These are phyloP conservation scores for Pseudomyrmex concolor DNA, from an alignment of 1,140 invertebrate species.

Conservation along the genomic window DNA sequence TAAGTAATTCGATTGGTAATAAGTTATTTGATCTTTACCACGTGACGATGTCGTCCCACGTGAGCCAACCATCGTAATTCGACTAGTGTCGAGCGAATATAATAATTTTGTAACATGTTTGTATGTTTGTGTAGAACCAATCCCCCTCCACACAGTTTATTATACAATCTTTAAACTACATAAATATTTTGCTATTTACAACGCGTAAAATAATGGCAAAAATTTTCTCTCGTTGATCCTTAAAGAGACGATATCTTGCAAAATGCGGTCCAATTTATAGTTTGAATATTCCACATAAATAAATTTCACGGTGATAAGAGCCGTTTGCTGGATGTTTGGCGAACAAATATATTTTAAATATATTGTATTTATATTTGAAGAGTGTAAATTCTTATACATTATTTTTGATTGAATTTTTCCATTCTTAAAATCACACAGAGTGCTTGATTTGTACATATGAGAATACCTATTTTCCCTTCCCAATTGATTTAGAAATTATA, in stretches of 20 bases:
- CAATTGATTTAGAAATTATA: too few relatives aligned
- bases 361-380: too few relatives aligned
- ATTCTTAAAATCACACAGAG: too few relatives aligned
- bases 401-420: too few relatives aligned
- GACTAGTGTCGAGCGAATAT: neutral
- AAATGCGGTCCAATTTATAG: neutral
- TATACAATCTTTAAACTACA: conserved; percentile 24
- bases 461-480: too few relatives aligned
- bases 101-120: neutral
- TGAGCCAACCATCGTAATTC: conserved; percentile 1
- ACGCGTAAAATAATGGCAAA: neutral
- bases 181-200: conserved; percentile 52
- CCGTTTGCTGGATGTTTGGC: too few relatives aligned
- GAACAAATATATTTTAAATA: too few relatives aligned
- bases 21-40: conserved; percentile 8
- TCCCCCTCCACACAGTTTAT: neutral
- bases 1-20: conserved; percentile 36
- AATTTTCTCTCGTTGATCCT: conserved; percentile 10
- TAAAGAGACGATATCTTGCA: neutral
- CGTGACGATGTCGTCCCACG: neutral
- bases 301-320: too few relatives aligned
- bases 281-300: neutral
- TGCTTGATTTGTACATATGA: too few relatives aligned
- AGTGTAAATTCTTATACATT: too few relatives aligned
- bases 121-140: conserved; percentile 23